These are phyloP conservation scores for Eledona agricola DNA, from an alignment of 2,888 invertebrate species.

Conservation along the genomic window DNA sequence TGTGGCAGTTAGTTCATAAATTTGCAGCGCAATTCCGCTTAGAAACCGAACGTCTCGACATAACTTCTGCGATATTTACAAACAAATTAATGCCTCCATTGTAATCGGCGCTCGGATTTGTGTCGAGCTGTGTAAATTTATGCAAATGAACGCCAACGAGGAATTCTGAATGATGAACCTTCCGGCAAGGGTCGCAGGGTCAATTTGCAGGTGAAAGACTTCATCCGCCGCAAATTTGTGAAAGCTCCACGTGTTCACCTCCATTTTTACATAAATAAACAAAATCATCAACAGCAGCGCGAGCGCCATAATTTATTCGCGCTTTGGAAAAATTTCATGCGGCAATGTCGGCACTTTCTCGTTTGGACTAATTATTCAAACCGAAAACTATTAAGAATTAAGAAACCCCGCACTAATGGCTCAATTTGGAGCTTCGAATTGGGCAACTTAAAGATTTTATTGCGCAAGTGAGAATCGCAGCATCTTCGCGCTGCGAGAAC, in stretches of 20 bases:
- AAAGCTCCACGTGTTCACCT: constrained; percentile 11
- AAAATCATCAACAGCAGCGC: too few species aligned
- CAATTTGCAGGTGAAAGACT: constrained; percentile 32
- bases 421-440: too few species aligned
- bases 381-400: constrained; percentile 12
- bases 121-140: constrained; percentile 35
- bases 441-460: too few species aligned
- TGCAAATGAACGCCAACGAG: constrained; percentile 27
- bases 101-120: constrained; percentile 27
- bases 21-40: too few species aligned
- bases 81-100: constrained; percentile 6
- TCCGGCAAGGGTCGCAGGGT: constrained; percentile 35
- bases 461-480: too few species aligned
- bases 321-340: constrained; percentile 21
- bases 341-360: constrained; percentile 28
- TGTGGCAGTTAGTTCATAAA: too few species aligned
- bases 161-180: constrained; percentile 31
- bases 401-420: constrained; percentile 20
- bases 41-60: too few species aligned
- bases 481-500: constrained; percentile 7
- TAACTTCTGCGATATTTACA: constrained; percentile 7
- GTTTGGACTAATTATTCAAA: constrained; percentile 23
- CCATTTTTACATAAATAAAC: constrained; percentile 9
- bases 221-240: constrained; percentile 31
- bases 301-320: constrained; percentile 21